Evolutionary conservation across 1,140 invertebrate genomes (phyloP).

Genomic region (Colletes gigas): DNA sequence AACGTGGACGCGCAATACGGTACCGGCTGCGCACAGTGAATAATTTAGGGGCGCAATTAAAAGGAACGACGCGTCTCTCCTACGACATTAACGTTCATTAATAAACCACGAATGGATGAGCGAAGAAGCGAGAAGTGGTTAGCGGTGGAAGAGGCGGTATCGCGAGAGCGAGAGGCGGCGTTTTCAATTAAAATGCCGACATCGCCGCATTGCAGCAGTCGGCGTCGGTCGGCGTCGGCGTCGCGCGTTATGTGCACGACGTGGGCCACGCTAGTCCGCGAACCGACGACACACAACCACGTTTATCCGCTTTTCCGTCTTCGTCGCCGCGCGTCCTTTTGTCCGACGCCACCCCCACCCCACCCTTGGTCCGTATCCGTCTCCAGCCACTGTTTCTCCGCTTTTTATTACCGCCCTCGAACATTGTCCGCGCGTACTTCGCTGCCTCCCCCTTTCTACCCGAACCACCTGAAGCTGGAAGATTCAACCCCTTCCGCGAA

Average conservation of each 20-base stretch:
- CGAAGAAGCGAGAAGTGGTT: slow-evolving; percentile 47
- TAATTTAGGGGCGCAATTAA: slow-evolving; percentile 54
- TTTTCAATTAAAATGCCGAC: slow-evolving; percentile 72
- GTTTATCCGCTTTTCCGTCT: slow-evolving; percentile 38
- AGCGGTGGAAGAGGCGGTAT: slow-evolving; percentile 19
- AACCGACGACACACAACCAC: slow-evolving; percentile 4
- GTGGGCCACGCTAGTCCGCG: slow-evolving; percentile 2
- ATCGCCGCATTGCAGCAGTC: slow-evolving; percentile 65
- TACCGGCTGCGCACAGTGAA: slow-evolving; percentile 22
- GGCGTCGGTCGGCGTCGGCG: slow-evolving; percentile 46
- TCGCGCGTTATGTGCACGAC: slow-evolving; percentile 39
- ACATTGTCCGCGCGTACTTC: not conserved
- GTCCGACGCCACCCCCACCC: not conserved
- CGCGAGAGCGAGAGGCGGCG: slow-evolving; percentile 48
- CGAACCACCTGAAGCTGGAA: not conserved
- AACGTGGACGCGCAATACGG: not conserved
- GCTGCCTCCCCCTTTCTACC: not conserved
- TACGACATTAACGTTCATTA: slow-evolving; percentile 53
- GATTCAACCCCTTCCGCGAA: not conserved
- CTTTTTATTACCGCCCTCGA: slow-evolving; percentile 36
- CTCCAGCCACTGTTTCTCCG: not conserved
- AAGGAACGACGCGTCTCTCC: slow-evolving; percentile 38
- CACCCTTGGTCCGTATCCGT: not conserved
- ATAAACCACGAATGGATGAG: slow-evolving; percentile 55
- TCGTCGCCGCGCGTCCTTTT: slow-evolving; percentile 28